Evolutionary conservation across 2,888 invertebrate genomes (phyloP), one percentile per base, ranked within the genome.

Genomic region (Holacanthella duospinosa): DNA sequence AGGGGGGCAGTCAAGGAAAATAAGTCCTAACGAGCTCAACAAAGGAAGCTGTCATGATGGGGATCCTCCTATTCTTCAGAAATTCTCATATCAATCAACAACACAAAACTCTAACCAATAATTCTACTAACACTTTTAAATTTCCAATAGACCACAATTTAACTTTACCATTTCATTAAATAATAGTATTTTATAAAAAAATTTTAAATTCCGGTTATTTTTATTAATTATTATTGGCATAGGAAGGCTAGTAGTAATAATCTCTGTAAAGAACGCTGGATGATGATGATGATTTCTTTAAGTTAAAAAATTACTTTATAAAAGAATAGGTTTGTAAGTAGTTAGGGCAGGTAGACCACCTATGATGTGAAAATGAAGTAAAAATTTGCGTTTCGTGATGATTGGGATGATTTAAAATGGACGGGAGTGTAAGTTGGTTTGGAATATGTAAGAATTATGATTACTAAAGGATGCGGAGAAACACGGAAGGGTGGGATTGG

Each of bases 321-420:
- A 36, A 16, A 36, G 16, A 16, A 36, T 6, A 36, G n/a, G n/a
- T n/a, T n/a, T n/a, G n/a, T n/a, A n/a, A n/a, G n/a, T n/a, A n/a
- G n/a, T n/a, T n/a, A n/a, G n/a, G n/a, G n/a, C 12, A 26, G 55
- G 59, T 59, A 65, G 68, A 69, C 68, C 67, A 69, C 67, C 67
- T 64, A 64, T 54, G 55, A 64, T 60, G 58, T 54, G 53, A 48
- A 57, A 68, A 62, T 43, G 57, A 62, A 64, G 64, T 66, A 61
- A 66, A 65, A 65, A 67, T 67, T 61, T 61, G 59, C 63, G 62
- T 60, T 62, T 64, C 66, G 66, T 65, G 65, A 65, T 64, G 65
- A 61, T 61, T 57, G 43, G 44, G 55, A 56, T 54, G 61, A 63
- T 63, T 4, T 36, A 6, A 36, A 36, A 21, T 48, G 12, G 21